Conservation (phyloP, 2,888 invertebrate species). For the Troides helena region DNA sequence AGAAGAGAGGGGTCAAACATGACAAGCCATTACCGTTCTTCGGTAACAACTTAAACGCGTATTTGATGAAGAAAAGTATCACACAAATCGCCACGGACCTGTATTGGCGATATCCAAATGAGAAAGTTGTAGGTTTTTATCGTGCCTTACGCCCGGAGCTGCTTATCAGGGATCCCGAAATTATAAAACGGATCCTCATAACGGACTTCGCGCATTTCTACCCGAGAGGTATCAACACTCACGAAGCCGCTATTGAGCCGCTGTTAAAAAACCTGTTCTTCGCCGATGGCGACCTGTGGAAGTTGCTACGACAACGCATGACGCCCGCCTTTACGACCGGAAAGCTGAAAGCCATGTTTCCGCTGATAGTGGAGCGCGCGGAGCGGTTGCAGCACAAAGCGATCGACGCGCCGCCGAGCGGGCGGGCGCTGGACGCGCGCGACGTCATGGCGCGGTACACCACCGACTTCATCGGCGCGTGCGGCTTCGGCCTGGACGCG, state of each 20-base stretch:
- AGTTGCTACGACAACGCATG: constrained; percentile 56
- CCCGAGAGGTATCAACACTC: constrained; percentile 48
- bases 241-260: constrained; percentile 48
- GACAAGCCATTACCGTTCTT: constrained; percentile 52
- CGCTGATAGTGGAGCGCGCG: constrained; percentile 55
- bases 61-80: constrained; percentile 45
- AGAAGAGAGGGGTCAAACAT: constrained; percentile 49
- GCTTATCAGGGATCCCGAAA: constrained; percentile 54
- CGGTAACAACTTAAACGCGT: constrained; percentile 49
- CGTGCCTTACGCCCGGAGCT: constrained; percentile 49
- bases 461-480: constrained; percentile 41
- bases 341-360: constrained; percentile 58
- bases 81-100: constrained; percentile 45
- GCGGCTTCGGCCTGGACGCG: constrained; percentile 58
- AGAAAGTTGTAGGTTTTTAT: constrained; percentile 55
- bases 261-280: constrained; percentile 56
- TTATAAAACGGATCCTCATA: constrained; percentile 50
- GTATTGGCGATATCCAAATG: constrained; percentile 55
- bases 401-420: neutral
- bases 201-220: constrained; percentile 56
- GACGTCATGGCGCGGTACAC: constrained; percentile 55
- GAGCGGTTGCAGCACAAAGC: constrained; percentile 44
- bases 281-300: constrained; percentile 58
- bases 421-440: constrained; percentile 45
- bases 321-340: constrained; percentile 58